Percentiles rank a stretch among this genome's conserved stretches.
Evolutionary conservation across 2,797 vertebrate species (phyloP).

Genomic region (Tapera naevia): DNA sequence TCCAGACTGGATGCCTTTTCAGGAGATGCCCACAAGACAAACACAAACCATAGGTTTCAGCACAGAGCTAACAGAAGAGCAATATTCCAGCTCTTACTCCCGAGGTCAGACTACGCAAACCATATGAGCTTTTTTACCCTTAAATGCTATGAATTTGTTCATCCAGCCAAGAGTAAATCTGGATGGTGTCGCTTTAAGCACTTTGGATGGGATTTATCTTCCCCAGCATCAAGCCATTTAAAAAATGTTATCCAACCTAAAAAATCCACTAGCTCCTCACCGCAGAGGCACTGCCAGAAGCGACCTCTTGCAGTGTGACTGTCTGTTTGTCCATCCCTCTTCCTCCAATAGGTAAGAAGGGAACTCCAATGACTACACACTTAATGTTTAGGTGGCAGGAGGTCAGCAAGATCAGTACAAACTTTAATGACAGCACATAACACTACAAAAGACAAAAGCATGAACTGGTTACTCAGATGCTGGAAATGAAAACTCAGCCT

Average conservation of each 20-base stretch:
- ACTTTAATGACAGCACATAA: not conserved
- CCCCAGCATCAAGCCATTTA: not conserved
- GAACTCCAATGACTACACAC: not conserved
- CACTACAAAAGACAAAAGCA: not conserved
- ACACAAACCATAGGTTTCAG: not conserved
- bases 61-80: not conserved
- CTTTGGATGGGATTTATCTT: not conserved
- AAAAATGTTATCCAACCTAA: not conserved
- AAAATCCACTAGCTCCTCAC: not conserved
- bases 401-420: not conserved
- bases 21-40: not conserved
- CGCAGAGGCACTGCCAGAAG: not conserved
- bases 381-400: not conserved
- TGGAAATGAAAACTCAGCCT: not conserved
- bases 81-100: not conserved
- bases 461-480: accelerated
- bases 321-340: not conserved
- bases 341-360: not conserved
- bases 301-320: not conserved
- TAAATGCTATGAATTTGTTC: not conserved
- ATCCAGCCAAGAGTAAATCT: not conserved
- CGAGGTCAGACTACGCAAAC: not conserved
- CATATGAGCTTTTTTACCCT: not conserved
- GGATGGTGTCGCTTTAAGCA: not conserved
- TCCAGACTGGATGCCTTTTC: not conserved